Base-by-base conservation (phyloP, 2,113 vertebrate genomes). In the Hyperopisus bebe region DNA sequence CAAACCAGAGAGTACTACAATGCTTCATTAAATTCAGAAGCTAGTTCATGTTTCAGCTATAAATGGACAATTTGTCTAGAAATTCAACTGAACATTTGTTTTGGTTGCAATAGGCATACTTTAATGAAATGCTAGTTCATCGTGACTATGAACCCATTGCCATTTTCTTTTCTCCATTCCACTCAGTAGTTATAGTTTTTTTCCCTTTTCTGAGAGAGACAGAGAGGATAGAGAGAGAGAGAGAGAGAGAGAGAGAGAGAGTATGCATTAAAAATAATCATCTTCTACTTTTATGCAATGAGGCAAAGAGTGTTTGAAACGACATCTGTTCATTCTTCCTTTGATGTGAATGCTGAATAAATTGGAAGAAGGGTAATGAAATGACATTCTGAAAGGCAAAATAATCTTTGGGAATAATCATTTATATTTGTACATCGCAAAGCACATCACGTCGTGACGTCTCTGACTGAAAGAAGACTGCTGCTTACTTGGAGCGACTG, bases 281-380 rank as follows among this genome's bases (percentile, higher is more conserved):
- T 92, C 92, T 92, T 87, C 93, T 93, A 94, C 93, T 94, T 95
- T 94, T 93, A 94, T 93, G 94, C 94, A 94, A 95, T 95, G 94
- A 95, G 93, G 93, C 92, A 93, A 94, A 95, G 94, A 94, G 93
- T 92, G 93, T 95, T 95, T 94, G 93, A 94, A 95, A 95, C 91
- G 92, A 95, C 95, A 95, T 95, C 95, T 95, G 95, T 95, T 95
- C 93, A 92, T 91, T 90, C 90, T 58, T 90, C 92, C 94, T 95
- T 95, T 95, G 94, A 95, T 94, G 94, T 94, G 93, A 94, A 92
- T 92, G 94, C 90, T 93, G 93, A 95, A 95, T 94, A 94, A 94
- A 95, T 91, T 92, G 93, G 92, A 93, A 90, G 91, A 90, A 90
- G 93, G 92, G 92, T 93, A 94, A 94, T 95, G 93, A 92, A 95